Percentiles rank a stretch among this genome's conserved stretches.
Evolutionary conservation across 2,888 invertebrate genomes (phyloP).

Genomic region (Aleiodes leptofemur): DNA sequence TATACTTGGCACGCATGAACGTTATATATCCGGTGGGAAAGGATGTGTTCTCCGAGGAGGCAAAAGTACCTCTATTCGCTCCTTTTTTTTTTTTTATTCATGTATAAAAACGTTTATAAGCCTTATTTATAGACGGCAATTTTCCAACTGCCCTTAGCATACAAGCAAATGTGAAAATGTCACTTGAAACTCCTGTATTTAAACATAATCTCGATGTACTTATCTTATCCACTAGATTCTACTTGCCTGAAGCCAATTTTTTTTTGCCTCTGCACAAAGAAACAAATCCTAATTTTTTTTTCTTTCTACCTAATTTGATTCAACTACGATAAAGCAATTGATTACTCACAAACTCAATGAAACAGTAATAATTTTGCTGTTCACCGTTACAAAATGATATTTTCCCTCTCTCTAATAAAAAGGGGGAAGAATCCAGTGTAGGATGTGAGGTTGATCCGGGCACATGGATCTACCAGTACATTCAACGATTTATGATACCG

Average conservation of each 20-base stretch:
- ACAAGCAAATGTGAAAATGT: conserved; percentile 23
- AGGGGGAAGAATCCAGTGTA: not conserved
- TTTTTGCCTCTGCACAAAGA: not conserved
- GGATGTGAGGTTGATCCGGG: conserved; percentile 24
- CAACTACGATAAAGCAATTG: too few relatives aligned
- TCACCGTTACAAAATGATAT: not conserved
- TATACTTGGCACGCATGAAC: conserved; percentile 34
- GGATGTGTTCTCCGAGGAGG: conserved; percentile 17
- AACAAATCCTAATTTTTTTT: not conserved
- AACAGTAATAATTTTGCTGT: not conserved
- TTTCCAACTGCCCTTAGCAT: conserved; percentile 30
- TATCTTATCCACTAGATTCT: conserved; percentile 1
- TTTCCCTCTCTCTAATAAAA: not conserved
- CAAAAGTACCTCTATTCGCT: conserved; percentile 30
- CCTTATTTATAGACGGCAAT: conserved; percentile 33
- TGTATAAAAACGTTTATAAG: conserved; percentile 17
- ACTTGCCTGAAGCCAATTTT: not conserved
- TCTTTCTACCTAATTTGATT: too few relatives aligned
- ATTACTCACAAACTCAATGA: too few relatives aligned
- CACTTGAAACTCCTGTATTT: conserved; percentile 18
- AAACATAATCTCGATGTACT: conserved; percentile 23
- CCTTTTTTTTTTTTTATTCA: conserved; percentile 2
- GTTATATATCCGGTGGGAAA: conserved; percentile 32
- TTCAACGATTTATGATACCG: conserved; percentile 78
- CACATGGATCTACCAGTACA: conserved; percentile 34